Evolutionary conservation across 1,140 invertebrate species (phyloP), one percentile per base, ranked within the genome.

Genomic region (Sycophaga agraensis): DNA sequence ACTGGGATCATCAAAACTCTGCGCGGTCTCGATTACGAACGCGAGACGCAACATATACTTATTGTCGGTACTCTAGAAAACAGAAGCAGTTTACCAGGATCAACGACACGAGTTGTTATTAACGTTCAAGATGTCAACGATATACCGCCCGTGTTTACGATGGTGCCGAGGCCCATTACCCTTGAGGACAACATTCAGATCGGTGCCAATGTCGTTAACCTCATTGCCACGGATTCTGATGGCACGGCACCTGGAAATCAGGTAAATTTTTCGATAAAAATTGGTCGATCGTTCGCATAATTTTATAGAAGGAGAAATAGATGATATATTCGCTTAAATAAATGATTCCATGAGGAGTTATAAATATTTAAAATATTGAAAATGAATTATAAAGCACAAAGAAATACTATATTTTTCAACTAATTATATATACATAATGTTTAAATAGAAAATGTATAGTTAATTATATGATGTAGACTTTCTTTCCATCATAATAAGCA

Each of bases 11-110:
- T 96, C 12, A 86, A 88, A 68, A 94, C 92, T 0, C 73, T 86
- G 0, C 81, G 87, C 37, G 87, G 89, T 4, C 76, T 96, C 35
- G 92, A 96, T 74, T 91, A 90, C 64, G 93, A 96, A 70, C 83
- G 82, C 58, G 86, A 88, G 26, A 87, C 81, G 40, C 84, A 89
- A 46, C 88, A 94, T 68, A 85, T 89, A 40, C 76, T 95, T 0
- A 80, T 91, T 11, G 83, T 95, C 9, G 92, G 92, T 7, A 93
- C 92, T 4, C 79, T 89, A 56, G 92, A 95, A 75, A 93, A 94
- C 72, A 85, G 82, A 66, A 85, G 84, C 12, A 83, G 87, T 43
- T 81, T 83, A 0, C 84, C 85, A 0, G 90, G 89, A 2, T 87
- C 89, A 19, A 92, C 89, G 0, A 90, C 91, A 1, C 88, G 84